Base-by-base conservation (phyloP, 2,797 vertebrate species). In the Pitangus sulphuratus region DNA sequence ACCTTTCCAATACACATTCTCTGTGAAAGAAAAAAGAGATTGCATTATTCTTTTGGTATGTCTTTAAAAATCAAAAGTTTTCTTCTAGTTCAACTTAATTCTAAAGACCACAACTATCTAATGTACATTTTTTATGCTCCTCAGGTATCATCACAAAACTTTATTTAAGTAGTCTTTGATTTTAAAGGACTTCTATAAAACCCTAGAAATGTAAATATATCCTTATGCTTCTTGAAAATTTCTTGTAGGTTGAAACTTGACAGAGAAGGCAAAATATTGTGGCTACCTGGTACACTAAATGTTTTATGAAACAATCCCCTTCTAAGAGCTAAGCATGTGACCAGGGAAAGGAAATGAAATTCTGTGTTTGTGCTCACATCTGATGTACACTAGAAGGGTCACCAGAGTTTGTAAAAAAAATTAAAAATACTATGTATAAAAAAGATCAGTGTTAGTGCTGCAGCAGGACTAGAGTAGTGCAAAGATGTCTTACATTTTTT, bases 41-140 rank as follows among this genome's bases (percentile, higher is more conserved):
- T 45, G 3, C 8, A 42, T 61, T 69, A 9, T 35, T 77, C 35
- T 74, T 84, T 31, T 24, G 13, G 15, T 5, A 76, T 35, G 17
- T 35, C 24, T 77, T 86, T 82, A 17, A 12, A 16, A 87, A 48
- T 5, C 5, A 56, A 8, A 74, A 9, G 3, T 31, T 69, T 83
- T 74, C 54, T 65, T 71, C 18, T 45, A 66, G 37, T 75, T 89
- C 9, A 37, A 39, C 9, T 60, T 65, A 54, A 79, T 28, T 53
- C 2, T 45, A 74, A 87, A 84, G 48, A 70, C 2, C 8, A 40
- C 50, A 76, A 26, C 4, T 21, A 40, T 20, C 6, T 66, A 84
- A 84, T 42, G 26, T 4, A 44, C 2, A 26, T 54, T 48, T 84
- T 69, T 30, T 66, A 2, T 0, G 0, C 15, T 71, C 39, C 48